Evolutionary conservation across 2,888 invertebrate species (phyloP).

Genomic region (Mallateleia sp.): DNA sequence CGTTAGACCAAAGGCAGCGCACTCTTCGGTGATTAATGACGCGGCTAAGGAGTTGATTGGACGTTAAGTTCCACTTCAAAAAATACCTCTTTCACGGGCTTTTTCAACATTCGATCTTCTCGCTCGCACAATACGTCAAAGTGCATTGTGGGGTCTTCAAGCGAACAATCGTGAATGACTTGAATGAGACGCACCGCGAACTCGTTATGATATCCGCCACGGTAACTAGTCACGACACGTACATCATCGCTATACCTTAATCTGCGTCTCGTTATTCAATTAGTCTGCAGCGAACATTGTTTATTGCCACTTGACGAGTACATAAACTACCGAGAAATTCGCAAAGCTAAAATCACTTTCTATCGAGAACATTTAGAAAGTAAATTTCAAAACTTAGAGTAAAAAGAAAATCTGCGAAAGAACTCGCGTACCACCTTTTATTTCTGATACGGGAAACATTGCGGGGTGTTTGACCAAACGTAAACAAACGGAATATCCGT

Average conservation of each 20-base stretch:
- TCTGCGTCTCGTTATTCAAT: conserved; percentile 37
- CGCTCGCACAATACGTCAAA: conserved; percentile 2
- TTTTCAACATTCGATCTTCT: background rate
- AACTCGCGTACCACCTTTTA: conserved; percentile 49
- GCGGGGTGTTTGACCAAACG: background rate
- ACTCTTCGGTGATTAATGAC: too few relatives aligned
- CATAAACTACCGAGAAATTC: conserved; percentile 17
- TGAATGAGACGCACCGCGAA: conserved; percentile 1
- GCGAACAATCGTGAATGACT: conserved; percentile 8
- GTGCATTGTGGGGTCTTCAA: background rate
- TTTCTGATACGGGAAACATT: background rate
- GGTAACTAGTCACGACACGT: conserved; percentile 28
- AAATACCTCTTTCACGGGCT: background rate
- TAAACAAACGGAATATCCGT: conserved; percentile 13
- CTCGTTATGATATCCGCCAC: conserved; percentile 16
- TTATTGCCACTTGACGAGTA: conserved; percentile 15
- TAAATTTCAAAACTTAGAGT: conserved; percentile 42
- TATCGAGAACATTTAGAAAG: conserved; percentile 51
- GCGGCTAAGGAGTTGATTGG: background rate
- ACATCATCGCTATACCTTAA: conserved; percentile 23
- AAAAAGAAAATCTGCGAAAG: conserved; percentile 13
- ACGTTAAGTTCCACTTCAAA: background rate
- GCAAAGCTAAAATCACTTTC: conserved; percentile 16
- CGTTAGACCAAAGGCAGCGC: too few relatives aligned
- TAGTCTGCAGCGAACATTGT: conserved; percentile 13